Evolutionary conservation across 2,113 vertebrate species (phyloP), one percentile per base, ranked within the genome.

Genomic region (Arenaria interpres): DNA sequence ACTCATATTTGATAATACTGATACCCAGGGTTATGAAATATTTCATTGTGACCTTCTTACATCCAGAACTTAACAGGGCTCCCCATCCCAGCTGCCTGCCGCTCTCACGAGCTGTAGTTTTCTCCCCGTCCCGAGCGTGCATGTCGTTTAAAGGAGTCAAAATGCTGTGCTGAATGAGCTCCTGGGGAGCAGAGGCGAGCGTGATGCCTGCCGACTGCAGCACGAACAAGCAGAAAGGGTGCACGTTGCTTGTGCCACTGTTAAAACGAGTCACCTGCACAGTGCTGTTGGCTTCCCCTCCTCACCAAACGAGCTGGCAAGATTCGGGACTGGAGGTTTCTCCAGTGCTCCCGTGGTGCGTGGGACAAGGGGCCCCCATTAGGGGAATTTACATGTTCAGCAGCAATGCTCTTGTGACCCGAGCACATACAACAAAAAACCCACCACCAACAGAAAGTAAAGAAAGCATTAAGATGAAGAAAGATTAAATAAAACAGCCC

Each of bases 121-220:
- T 78, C 56, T 71, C 28, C 20, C 27, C 53, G 30, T 64, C 22
- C 11, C 20, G 39, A 43, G 14, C 1, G 2, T 7, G 16, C 14
- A 8, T 9, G 20, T 41, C 72, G 45, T 69, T 62, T 32, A n/a
- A 71, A 66, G 50, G 1, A 66, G 16, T 39, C 30, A 62, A 79
- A 88, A 33, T 33, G 32, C 12, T 23, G 15, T 0, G 1, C 23
- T 35, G 35, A 80, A 25, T 1, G 2, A 57, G 16, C 14, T 80
- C 30, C 30, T 54, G 45, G 21, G 37, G 28, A 68, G 45, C 62
- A 72, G 51, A 48, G 23, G 6, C 1, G 0, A 33, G 8, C 2
- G 1, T 23, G 28, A 56, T 0, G 10, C 11, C 39, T 43, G 12
- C 0, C 0, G 35, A 35, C 22, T 10, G 2, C n/a, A 59, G 19